Evolutionary conservation across 2,797 vertebrate genomes (phyloP).

Genomic region (Anableps anableps): DNA sequence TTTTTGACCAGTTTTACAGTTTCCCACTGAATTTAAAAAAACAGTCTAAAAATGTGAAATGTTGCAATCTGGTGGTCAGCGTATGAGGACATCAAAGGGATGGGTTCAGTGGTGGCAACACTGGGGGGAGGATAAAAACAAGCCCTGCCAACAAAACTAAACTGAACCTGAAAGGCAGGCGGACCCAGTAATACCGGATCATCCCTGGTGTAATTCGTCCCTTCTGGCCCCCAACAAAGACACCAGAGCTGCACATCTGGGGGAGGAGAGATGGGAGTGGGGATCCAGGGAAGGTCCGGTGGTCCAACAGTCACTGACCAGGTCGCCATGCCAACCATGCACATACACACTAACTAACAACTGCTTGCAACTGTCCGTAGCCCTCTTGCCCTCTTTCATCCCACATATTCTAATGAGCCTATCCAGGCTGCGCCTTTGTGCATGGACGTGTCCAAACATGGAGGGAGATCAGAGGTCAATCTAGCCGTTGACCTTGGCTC

Average conservation of each 20-base stretch:
- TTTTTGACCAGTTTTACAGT: conserved; percentile 16
- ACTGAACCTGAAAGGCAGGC: conserved; percentile 71
- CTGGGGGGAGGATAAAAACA: conserved; percentile 66
- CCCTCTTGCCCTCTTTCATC: conserved; percentile 77
- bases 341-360: conserved; percentile 48
- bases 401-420: conserved; percentile 84
- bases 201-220: conserved; percentile 79
- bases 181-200: conserved; percentile 77
- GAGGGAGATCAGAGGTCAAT: conserved; percentile 82
- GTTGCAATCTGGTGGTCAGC: conserved; percentile 61
- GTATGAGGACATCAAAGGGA: conserved; percentile 74
- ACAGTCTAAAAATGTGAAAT: conserved; percentile 38
- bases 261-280: conserved; percentile 24
- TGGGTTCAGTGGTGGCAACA: conserved; percentile 61
- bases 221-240: conserved; percentile 73
- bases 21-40: not conserved
- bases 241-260: conserved; percentile 71
- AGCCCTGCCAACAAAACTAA: conserved; percentile 73
- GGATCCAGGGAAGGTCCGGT: conserved; percentile 57
- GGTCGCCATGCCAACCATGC: conserved; percentile 79
- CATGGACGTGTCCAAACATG: conserved; percentile 87
- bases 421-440: conserved; percentile 80
- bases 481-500: conserved; percentile 85
- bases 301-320: conserved; percentile 67
- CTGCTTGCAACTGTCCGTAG: conserved; percentile 66